Evolutionary conservation across 2,797 vertebrate species (phyloP).

Genomic region (Takifugu ocellatus): DNA sequence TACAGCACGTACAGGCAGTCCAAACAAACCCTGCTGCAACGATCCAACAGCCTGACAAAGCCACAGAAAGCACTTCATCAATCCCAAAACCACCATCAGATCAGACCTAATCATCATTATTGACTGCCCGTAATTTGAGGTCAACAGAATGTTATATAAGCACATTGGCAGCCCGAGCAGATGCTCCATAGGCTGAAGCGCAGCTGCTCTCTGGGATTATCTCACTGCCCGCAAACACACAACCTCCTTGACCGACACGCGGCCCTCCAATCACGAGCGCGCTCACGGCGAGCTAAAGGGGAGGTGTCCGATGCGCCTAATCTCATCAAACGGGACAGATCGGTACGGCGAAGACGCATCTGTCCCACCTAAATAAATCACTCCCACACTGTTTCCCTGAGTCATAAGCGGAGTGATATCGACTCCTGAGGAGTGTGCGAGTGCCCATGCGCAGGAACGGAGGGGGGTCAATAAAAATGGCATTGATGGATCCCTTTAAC

Average conservation of each 20-base stretch:
- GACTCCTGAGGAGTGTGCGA: slow-evolving; percentile 15
- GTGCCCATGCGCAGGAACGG: slow-evolving; percentile 6
- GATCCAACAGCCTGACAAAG: slow-evolving; percentile 16
- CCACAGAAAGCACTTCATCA: slow-evolving; percentile 13
- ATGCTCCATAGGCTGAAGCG: slow-evolving; percentile 60
- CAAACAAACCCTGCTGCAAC: slow-evolving; percentile 10
- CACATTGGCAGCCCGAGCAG: slow-evolving; percentile 45
- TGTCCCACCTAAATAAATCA: slow-evolving; percentile 63
- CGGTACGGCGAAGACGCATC: slow-evolving; percentile 52
- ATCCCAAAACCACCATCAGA: slow-evolving; percentile 30
- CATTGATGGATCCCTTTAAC: slow-evolving; percentile 46
- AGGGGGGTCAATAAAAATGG: slow-evolving; percentile 38
- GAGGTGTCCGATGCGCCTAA: slow-evolving; percentile 60
- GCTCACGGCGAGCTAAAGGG: slow-evolving; percentile 39
- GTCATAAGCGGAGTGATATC: slow-evolving; percentile 48
- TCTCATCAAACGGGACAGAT: slow-evolving; percentile 53
- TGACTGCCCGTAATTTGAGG: slow-evolving; percentile 55
- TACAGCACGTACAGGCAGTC: neutral
- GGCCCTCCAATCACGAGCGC: slow-evolving; percentile 36
- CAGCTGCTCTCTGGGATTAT: slow-evolving; percentile 66
- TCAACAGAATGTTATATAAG: slow-evolving; percentile 55
- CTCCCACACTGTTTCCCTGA: slow-evolving; percentile 61
- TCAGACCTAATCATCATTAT: slow-evolving; percentile 56
- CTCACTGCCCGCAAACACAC: slow-evolving; percentile 23
- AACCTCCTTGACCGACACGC: slow-evolving; percentile 37